These are phyloP conservation scores for Euglossa dilemma DNA, from an alignment of 1,140 invertebrate species.

Conservation along the genomic window DNA sequence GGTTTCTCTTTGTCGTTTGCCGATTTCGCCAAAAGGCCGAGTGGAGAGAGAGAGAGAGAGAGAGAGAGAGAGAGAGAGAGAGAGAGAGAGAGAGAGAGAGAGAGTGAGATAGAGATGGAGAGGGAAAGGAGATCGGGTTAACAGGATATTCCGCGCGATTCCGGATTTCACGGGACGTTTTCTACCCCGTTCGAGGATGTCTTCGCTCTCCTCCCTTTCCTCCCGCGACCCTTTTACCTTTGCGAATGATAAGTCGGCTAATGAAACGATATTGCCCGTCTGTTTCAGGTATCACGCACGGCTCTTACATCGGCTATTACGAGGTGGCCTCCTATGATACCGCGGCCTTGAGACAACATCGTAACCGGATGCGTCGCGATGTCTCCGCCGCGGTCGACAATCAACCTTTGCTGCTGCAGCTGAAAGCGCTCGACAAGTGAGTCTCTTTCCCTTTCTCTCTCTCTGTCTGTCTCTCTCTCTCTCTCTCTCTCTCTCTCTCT, in stretches of 20 bases:
- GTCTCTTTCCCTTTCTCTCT: no score
- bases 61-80: no score
- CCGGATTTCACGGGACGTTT: background rate
- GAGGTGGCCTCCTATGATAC: constrained; percentile 63
- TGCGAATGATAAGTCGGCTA: background rate
- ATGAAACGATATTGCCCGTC: constrained; percentile 17
- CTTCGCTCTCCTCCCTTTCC: background rate
- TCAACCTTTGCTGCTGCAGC: constrained; percentile 57
- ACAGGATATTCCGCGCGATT: background rate
- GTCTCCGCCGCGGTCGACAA: constrained; percentile 43
- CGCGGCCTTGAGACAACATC: constrained; percentile 63
- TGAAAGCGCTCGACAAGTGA: constrained; percentile 63
- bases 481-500: background rate
- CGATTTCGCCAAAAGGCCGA: background rate
- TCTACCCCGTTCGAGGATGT: background rate
- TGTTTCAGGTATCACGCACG: constrained; percentile 61
- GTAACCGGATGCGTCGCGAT: constrained; percentile 65
- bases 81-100: no score
- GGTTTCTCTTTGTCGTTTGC: constrained; percentile 10
- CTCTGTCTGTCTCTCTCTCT: background rate
- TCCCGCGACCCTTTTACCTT: background rate
- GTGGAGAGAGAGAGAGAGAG: background rate
- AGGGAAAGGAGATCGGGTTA: background rate
- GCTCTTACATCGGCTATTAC: constrained; percentile 65
- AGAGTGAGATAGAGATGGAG: no score